These are phyloP conservation scores for Brachypalpus laphriformis DNA, from an alignment of 2,888 invertebrate genomes.

Conservation along the genomic window DNA sequence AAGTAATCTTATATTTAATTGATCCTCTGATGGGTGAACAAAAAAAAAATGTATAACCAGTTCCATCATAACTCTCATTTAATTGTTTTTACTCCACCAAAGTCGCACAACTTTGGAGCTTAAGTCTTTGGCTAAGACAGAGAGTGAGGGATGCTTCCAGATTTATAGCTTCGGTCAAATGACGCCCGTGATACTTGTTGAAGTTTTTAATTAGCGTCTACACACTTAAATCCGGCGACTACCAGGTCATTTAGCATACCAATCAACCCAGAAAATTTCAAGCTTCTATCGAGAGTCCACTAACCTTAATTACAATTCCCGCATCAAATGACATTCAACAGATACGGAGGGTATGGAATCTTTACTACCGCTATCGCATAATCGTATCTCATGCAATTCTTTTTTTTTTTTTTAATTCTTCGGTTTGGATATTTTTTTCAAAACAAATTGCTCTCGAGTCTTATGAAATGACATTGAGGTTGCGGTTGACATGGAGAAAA, in stretches of 20 bases:
- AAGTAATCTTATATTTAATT: neutral
- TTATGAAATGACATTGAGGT: conserved; percentile 21
- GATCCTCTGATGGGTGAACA: neutral
- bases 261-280: conserved; percentile 1
- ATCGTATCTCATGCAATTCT: neutral
- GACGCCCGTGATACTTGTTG: conserved; percentile 9
- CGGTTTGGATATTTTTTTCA: too few relatives aligned
- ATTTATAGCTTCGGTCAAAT: neutral
- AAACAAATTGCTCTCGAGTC: neutral
- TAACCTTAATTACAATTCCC: conserved; percentile 6
- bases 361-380: conserved; percentile 10
- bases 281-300: neutral
- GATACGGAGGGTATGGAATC: neutral
- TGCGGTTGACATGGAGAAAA: neutral
- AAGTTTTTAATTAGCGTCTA: conserved; percentile 15
- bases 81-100: conserved; percentile 4
- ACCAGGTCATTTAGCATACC: neutral
- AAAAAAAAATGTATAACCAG: neutral
- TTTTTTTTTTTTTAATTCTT: neutral
- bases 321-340: neutral
- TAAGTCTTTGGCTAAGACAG: neutral
- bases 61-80: neutral
- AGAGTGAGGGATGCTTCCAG: neutral
- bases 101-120: neutral
- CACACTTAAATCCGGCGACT: neutral